These are phyloP conservation scores for Phenacoccus solenopsis DNA, from an alignment of 1,140 invertebrate species.

Conservation along the genomic window DNA sequence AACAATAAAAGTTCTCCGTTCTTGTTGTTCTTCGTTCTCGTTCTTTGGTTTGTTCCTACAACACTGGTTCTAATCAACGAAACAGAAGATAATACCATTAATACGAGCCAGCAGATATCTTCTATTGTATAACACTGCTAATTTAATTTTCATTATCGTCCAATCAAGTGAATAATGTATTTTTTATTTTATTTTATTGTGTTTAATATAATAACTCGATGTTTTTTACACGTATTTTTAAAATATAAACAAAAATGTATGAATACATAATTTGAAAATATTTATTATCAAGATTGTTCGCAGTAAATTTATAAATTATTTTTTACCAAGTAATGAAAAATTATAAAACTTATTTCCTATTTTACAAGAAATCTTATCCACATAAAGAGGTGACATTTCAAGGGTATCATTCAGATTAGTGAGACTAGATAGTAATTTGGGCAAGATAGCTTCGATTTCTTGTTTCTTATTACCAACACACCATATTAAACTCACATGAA, in stretches of 20 bases:
- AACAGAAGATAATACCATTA: background rate
- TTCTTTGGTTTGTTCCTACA: no score
- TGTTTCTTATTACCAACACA: constrained; percentile 22
- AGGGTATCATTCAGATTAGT: background rate
- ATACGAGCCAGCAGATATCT: background rate
- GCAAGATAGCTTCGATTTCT: constrained; percentile 17
- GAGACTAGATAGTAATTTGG: background rate
- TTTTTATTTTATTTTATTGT: no score
- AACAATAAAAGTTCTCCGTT: no score
- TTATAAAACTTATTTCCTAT: constrained; percentile 24
- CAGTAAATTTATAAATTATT: no score
- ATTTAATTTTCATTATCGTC: no score
- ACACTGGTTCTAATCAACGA: background rate
- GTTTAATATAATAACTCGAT: background rate
- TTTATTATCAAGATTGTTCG: no score
- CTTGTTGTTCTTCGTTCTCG: no score
- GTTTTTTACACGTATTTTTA: background rate
- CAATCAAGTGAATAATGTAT: no score
- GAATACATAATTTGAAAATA: no score
- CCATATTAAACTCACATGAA: constrained; percentile 27
- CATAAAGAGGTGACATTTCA: background rate
- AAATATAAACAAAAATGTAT: background rate
- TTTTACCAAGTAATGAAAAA: constrained; percentile 16
- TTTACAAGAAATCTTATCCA: constrained; percentile 22
- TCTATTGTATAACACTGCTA: background rate